Base-by-base conservation (phyloP, 1,140 invertebrate species). In the Leptoteleia sp. region DNA sequence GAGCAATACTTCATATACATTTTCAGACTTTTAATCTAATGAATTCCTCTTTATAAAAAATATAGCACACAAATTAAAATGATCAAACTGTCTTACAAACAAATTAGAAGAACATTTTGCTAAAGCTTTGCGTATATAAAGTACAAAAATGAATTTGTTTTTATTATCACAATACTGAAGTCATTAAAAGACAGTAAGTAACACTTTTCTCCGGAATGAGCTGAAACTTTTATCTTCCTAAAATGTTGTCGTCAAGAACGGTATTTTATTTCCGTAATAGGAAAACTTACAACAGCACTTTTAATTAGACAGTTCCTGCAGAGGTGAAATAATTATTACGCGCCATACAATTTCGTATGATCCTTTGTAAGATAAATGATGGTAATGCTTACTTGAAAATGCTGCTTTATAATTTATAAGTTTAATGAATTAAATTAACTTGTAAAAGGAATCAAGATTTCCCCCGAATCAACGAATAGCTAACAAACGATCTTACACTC, bases 291-390 rank as follows among this genome's bases (percentile, higher is more conserved):
- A 47, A 55, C 22, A 48, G 45, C 11, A 57, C 38, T 73, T 55
- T 67, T 54, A 76, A 76, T 67, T 76, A 61, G 31, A 52, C 54
- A 37, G 25, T 67, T 25, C 38, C 64, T 67, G 1, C 22, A 19
- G 12, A 67, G 43, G 25, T 45, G n/a, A 76, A 45, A 65, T 75
- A 76, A 67, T 76, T 67, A 61, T 75, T 65, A 75, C 38, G 54
- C 27, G 31, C 29, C 29, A 17, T 15, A 57, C 27, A 47, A 43
- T 54, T 61, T 55, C 29, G 17, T 13, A 37, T 43, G 27, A 52
- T 52, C 15, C 35, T 29, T 47, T 52, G 35, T 31, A 27, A 42
- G 52, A 40, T 42, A 42, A 40, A 55, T 29, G 22, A 29, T 55
- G 19, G 35, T 4, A 54, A 38, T 27, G 50, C 27, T 15, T 19